phyloP scores from a whole-genome alignment of 2,797 vertebrate species.

The Galaxias olidus region DNA sequence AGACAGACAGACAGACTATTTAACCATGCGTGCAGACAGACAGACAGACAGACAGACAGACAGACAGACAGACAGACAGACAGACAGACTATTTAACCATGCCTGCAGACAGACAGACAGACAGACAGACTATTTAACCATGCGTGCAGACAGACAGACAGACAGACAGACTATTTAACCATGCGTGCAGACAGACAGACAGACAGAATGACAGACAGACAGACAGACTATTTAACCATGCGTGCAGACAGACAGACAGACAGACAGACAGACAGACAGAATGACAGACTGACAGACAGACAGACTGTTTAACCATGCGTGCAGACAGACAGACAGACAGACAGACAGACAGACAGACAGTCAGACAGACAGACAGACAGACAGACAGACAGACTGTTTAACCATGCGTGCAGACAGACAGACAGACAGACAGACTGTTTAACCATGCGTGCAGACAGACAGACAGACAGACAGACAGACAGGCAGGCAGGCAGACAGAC shows the following conservation, averaged over 20 bases:
- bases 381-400: background rate
- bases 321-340: slow-evolving; percentile 19
- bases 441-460: too few species aligned
- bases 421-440: slow-evolving; percentile 28
- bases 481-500: too few species aligned
- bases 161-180: too few species aligned
- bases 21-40: background rate
- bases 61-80: background rate
- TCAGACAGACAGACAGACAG: background rate
- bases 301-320: too few species aligned
- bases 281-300: too few species aligned
- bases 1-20: background rate
- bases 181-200: too few species aligned
- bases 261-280: too few species aligned
- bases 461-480: slow-evolving; percentile 18
- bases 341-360: slow-evolving; percentile 3
- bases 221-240: too few species aligned
- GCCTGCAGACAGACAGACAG: background rate
- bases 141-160: too few species aligned
- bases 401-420: too few species aligned
- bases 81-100: background rate
- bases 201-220: too few species aligned
- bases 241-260: too few species aligned
- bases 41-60: background rate
- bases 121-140: slow-evolving; percentile 1